Base-by-base conservation (phyloP, 2,113 vertebrate genomes). In the Zeus faber region DNA sequence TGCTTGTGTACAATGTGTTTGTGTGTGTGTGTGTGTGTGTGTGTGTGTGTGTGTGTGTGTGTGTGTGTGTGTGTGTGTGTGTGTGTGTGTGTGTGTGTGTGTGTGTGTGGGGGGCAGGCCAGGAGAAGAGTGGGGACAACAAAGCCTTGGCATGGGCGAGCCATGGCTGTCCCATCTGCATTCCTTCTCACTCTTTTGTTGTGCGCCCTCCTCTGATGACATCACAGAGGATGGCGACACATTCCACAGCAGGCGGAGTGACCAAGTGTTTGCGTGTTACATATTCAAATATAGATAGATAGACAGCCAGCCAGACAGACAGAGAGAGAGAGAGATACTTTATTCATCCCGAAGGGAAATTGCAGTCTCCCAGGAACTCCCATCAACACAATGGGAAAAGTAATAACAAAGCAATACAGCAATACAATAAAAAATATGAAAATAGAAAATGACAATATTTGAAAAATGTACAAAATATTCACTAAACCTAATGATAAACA, bases 1-100 rank as follows among this genome's bases (percentile, higher is more conserved):
- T 71, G 62, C 49, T 45, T 69, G 46, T 65, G 67, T 77, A 61
- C 74, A 47, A 59, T 68, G 58, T 70, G 65, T 41, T 51, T 65
- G 54, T 20, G 43, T 49, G 13, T 53, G 26, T 25, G 21, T 40
- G 41, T 1, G 21, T 22, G 25, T 25, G 13, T 24, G 11, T 47
- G 44, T 49, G 26, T 53, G 18, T 46, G 33, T 49, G 22, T 39
- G 26, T 24, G 26, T 21, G 33, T 60, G 51, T 60, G 22, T 33
- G 37, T 56, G 29, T 20, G 20, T 54, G 50, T 41, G 13, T 56
- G 5, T 60, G 9, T 27, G 10, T 2, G 2, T 7, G 10, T 49
- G 22, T 17, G 8, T 65, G 44, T 6, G 23, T 27, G 23, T 1
- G 8, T 49, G 51, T 22, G 24, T 54, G 49, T 26, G 35, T 61